Evolutionary conservation across 2,797 vertebrate species (phyloP), one percentile per base, ranked within the genome.

Genomic region (Epinephelus awoara): DNA sequence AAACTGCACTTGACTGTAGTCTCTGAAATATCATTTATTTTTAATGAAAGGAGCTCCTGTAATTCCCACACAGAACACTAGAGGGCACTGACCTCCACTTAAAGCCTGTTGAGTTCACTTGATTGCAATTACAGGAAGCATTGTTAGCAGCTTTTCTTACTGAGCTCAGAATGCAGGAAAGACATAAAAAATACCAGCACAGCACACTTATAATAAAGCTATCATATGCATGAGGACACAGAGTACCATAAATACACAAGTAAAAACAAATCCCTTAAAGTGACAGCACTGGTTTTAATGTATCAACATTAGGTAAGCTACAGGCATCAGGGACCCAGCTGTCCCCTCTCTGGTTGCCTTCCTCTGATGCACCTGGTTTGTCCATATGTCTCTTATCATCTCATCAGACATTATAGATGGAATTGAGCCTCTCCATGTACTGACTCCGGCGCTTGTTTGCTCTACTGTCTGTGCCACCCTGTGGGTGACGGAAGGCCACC

Each of bases 371-470:
- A 34, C 69, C 34, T 17, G 3, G n/a, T 19, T 56, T 23, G 23
- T 74, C 12, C 4, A 10, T 34, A 8, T 21, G 63, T 38, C 57
- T 40, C 27, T 21, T 12, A 4, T 46, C 23, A 49, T 7, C 50
- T 87, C 38, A 72, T 1, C n/a, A 13, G 5, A 58, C 11, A 14
- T 7, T 64, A 19, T 91, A 88, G 23, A 84, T 12, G 27, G 79
- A 85, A 65, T 83, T 88, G 29, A 83, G 38, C 42, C 59, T 87
- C 65, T 91, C 86, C 1, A 6, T 21, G 71, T 88, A 89, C 15
- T 79, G 71, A 75, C 18, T 68, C 29, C 72, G 46, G 7, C 0
- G 29, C 10, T 42, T 21, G 8, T 64, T 72, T 17, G 3, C 57
- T 44, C 67, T 50, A 0, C 5, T 14, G 50, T 15, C 18, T 19